A percentile compares a stretch with the other conserved stretches of the same genome.
These are phyloP conservation scores for Tipula vernalis DNA, from an alignment of 2,888 invertebrate species.

Conservation along the genomic window DNA sequence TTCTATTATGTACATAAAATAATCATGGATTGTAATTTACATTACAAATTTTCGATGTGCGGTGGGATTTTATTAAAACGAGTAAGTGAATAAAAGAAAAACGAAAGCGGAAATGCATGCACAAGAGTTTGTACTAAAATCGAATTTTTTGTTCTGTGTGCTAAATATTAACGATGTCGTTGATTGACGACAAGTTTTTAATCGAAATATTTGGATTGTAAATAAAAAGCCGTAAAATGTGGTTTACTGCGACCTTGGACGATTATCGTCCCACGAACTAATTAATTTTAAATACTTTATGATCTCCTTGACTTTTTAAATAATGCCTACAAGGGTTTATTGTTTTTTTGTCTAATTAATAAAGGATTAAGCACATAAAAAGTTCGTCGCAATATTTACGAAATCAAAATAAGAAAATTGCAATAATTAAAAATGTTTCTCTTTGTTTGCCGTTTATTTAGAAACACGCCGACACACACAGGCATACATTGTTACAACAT, in stretches of 20 bases:
- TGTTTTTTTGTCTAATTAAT: no score
- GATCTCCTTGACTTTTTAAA: not conserved
- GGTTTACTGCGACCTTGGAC: not conserved
- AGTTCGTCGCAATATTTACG: not conserved
- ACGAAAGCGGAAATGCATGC: not conserved
- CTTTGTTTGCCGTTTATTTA: not conserved
- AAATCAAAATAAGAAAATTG: not conserved
- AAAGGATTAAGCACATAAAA: not conserved
- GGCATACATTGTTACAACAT: not conserved
- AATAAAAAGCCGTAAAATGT: not conserved
- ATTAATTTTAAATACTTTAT: no score
- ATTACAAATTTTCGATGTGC: not conserved
- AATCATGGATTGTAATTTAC: not conserved
- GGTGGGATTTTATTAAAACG: not conserved
- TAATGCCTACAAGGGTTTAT: not conserved
- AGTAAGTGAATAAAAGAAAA: not conserved
- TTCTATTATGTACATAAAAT: not conserved
- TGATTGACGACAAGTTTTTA: not conserved
- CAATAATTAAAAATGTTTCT: not conserved
- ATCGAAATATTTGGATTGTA: not conserved
- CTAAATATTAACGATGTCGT: not conserved
- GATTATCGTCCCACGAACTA: not conserved
- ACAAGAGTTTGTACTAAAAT: not conserved
- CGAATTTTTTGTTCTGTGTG: not conserved
- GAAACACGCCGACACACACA: not conserved